A percentile compares a stretch with the other conserved stretches of the same genome.
These are phyloP conservation scores for Eonycteris spelaea DNA, from an alignment of 2,113 vertebrate species.

Conservation along the genomic window DNA sequence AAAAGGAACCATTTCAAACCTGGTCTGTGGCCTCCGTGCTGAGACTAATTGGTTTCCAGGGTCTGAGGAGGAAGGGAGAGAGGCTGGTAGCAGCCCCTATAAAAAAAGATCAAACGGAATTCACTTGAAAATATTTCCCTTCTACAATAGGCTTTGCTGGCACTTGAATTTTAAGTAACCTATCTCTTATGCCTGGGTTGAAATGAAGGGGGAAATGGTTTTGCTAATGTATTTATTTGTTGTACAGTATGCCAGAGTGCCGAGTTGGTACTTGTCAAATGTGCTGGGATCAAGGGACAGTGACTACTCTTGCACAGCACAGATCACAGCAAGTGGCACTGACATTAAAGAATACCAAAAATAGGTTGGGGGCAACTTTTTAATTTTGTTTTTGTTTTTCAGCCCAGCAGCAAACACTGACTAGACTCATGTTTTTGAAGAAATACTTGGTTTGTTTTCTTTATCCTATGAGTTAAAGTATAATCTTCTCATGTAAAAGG, in stretches of 20 bases:
- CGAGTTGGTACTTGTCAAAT: not conserved
- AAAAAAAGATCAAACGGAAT: constrained; percentile 71
- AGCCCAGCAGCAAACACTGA: not conserved
- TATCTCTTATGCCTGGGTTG: constrained; percentile 35
- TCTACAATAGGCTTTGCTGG: constrained; percentile 56
- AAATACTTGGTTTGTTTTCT: not conserved
- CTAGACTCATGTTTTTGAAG: constrained; percentile 12
- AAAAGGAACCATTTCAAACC: constrained; percentile 51
- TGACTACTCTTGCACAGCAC: constrained; percentile 24
- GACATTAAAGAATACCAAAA: not conserved
- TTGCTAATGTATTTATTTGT: constrained; percentile 44
- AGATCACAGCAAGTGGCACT: constrained; percentile 12
- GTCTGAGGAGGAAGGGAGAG: constrained; percentile 53
- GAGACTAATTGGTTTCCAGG: constrained; percentile 74
- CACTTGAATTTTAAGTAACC: constrained; percentile 65
- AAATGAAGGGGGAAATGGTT: constrained; percentile 43
- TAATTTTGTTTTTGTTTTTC: constrained; percentile 51
- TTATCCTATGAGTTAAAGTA: not conserved
- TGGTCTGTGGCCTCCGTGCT: constrained; percentile 65
- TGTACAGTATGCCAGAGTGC: not conserved
- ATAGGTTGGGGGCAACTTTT: not conserved
- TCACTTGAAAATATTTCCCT: constrained; percentile 69
- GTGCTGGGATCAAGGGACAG: not conserved
- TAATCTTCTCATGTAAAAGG: not conserved
- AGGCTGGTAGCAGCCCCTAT: constrained; percentile 49